Evolutionary conservation across 2,797 vertebrate genomes (phyloP).

Genomic region (Crocodylus rhombifer): DNA sequence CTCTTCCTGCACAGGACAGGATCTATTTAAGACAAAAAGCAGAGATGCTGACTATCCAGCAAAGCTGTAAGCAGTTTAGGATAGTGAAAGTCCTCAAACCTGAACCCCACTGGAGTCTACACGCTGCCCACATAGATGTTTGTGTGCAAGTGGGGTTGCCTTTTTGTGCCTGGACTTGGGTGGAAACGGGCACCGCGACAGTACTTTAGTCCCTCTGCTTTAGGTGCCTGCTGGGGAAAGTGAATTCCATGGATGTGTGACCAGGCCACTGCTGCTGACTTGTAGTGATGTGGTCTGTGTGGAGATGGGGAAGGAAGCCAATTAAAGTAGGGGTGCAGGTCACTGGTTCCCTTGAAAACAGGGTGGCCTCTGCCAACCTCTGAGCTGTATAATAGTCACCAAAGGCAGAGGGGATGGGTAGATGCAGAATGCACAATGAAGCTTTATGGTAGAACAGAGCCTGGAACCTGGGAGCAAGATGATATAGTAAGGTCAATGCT

Average conservation of each 20-base stretch:
- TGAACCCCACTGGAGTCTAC: not conserved
- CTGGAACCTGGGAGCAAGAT: not conserved
- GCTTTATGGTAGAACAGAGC: not conserved
- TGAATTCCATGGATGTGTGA: not conserved
- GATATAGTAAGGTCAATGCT: not conserved
- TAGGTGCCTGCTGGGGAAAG: constrained; percentile 6
- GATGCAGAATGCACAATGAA: not conserved
- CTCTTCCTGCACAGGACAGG: not conserved
- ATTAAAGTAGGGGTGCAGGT: constrained; percentile 38
- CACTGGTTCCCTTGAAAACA: constrained; percentile 62
- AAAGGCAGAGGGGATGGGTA: constrained; percentile 17
- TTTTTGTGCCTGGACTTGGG: constrained; percentile 9
- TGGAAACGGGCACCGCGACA: not conserved
- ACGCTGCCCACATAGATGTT: not conserved
- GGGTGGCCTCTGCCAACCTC: constrained; percentile 1
- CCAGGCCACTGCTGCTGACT: not conserved
- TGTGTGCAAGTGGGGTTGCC: not conserved
- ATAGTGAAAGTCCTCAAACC: not conserved
- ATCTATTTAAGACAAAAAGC: not conserved
- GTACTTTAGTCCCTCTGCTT: not conserved
- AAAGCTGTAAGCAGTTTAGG: constrained; percentile 9
- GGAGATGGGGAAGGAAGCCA: not conserved
- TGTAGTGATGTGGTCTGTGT: constrained; percentile 49
- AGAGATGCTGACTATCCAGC: not conserved
- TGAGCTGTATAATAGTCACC: not conserved